Percentiles rank a stretch among this genome's conserved stretches.
Evolutionary conservation across 2,888 invertebrate genomes (phyloP).

Genomic region (Nomada fucata): DNA sequence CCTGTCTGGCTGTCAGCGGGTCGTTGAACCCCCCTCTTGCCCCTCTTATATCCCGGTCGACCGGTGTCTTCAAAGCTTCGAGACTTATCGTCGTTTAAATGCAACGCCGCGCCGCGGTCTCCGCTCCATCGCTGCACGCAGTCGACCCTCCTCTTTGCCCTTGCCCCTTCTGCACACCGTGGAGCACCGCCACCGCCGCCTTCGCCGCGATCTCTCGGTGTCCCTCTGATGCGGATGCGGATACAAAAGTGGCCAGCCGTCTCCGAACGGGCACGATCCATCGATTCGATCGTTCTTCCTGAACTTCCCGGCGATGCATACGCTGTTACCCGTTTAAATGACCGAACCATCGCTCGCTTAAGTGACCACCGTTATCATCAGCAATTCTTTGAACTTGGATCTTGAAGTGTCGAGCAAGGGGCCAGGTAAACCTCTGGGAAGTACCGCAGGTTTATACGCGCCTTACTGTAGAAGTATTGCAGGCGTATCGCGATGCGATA

Average conservation of each 20-base stretch:
- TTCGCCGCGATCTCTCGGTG: conserved; percentile 11
- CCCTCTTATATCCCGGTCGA: conserved; percentile 88
- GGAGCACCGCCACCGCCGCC: background rate
- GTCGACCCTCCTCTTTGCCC: conserved; percentile 37
- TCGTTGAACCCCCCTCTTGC: conserved; percentile 85
- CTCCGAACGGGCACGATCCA: conserved; percentile 37
- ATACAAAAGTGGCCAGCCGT: conserved; percentile 53
- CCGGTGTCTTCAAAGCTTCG: conserved; percentile 79
- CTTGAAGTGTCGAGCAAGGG: too few relatives aligned
- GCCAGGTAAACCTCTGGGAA: background rate
- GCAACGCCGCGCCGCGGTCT: conserved; percentile 69
- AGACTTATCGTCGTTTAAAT: conserved; percentile 77
- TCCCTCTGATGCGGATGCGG: conserved; percentile 20
- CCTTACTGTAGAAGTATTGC: background rate
- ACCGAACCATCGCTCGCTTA: too few relatives aligned
- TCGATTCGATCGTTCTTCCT: conserved; percentile 59
- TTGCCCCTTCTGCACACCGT: background rate
- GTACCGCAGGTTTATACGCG: background rate
- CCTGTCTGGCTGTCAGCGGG: conserved; percentile 82
- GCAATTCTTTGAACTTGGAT: too few relatives aligned
- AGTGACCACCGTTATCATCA: too few relatives aligned
- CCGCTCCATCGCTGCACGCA: conserved; percentile 65
- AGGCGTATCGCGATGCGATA: background rate
- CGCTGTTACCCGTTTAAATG: too few relatives aligned
- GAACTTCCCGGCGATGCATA: background rate